Evolutionary conservation across 2,113 vertebrate species (phyloP).

Genomic region (Callorhinus ursinus): DNA sequence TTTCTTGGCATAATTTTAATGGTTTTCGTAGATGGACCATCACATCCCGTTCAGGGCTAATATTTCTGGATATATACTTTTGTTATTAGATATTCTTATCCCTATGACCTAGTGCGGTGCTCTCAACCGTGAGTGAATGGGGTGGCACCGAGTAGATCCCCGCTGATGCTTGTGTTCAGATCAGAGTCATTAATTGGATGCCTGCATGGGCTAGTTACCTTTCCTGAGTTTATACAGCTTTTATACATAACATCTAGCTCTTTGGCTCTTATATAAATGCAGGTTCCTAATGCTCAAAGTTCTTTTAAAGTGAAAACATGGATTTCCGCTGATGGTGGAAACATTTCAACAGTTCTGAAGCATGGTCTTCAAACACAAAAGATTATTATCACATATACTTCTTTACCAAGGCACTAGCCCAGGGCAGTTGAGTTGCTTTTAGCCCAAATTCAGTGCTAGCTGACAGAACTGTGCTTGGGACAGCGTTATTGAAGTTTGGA

Average conservation of each 20-base stretch:
- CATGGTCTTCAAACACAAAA: background rate
- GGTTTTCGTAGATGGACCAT: background rate
- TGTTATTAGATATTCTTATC: background rate
- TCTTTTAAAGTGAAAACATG: conserved; percentile 14
- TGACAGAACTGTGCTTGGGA: background rate
- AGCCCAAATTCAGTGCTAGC: background rate
- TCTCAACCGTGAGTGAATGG: background rate
- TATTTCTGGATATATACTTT: background rate
- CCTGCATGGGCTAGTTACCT: background rate
- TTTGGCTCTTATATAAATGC: background rate
- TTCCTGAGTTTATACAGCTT: background rate
- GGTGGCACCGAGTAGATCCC: background rate
- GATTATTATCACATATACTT: background rate
- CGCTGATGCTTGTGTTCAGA: background rate
- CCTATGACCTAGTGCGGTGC: background rate
- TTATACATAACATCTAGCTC: background rate
- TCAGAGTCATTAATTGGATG: background rate
- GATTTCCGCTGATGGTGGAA: background rate
- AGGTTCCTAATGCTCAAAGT: background rate
- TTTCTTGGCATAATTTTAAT: background rate
- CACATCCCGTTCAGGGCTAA: background rate
- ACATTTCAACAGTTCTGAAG: background rate
- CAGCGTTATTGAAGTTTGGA: background rate
- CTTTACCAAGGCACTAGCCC: background rate
- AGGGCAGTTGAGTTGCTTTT: background rate